phyloP scores from a whole-genome alignment of 2,888 invertebrate genomes.

The Hesperia comma region DNA sequence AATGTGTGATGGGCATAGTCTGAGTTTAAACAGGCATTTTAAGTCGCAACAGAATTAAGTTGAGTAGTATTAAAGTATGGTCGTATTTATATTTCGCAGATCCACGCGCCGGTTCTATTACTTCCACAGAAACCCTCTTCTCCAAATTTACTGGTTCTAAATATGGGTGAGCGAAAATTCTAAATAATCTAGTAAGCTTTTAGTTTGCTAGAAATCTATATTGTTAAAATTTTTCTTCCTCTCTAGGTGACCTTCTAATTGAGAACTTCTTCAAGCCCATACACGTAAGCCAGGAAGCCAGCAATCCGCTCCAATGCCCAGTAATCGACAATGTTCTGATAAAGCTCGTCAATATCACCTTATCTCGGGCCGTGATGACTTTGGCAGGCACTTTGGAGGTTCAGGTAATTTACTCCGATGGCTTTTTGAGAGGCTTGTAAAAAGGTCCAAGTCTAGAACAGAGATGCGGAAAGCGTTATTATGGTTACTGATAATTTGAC shows the following conservation, averaged over 20 bases:
- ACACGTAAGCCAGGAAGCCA: conserved; percentile 57
- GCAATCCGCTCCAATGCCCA: conserved; percentile 69
- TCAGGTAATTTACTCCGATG: conserved; percentile 73
- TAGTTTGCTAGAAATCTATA: neutral
- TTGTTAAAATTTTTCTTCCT: neutral
- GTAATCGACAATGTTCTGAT: conserved; percentile 89
- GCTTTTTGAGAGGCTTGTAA: neutral
- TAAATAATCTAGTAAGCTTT: neutral
- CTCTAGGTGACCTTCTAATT: conserved; percentile 87
- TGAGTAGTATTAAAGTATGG: no score
- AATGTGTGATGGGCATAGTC: no score
- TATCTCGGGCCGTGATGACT: conserved; percentile 89
- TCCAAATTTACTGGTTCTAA: conserved; percentile 89
- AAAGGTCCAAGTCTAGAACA: neutral
- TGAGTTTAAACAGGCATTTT: no score
- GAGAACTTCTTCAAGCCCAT: conserved; percentile 91
- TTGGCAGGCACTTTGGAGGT: conserved; percentile 89
- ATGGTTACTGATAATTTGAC: no score
- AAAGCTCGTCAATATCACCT: conserved; percentile 86
- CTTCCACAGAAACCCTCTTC: conserved; percentile 92
- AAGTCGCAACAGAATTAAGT: no score
- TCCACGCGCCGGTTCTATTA: conserved; percentile 89
- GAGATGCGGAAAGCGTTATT: no score
- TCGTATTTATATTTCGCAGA: conserved; percentile 50
- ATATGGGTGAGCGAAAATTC: conserved; percentile 81